Conservation (phyloP, 2,113 vertebrate genomes). For the Sphyrna mokarran region DNA sequence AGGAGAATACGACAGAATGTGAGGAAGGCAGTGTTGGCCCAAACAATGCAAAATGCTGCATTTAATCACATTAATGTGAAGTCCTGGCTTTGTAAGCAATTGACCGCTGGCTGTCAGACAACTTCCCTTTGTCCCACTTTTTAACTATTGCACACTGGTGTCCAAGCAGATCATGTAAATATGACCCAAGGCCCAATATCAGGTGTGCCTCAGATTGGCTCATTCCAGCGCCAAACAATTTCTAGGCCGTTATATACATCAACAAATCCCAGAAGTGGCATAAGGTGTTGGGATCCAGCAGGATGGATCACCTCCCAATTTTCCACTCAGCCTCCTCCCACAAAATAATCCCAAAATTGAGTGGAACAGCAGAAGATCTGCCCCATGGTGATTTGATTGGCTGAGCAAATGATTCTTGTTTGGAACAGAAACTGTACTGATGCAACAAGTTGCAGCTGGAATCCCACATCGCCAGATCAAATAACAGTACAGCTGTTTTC, state of each 20-base stretch:
- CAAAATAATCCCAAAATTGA: background rate
- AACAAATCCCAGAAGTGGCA: background rate
- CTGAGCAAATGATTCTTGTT: background rate
- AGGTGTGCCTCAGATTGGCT: background rate
- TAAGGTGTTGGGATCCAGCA: background rate
- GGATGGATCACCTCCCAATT: no score
- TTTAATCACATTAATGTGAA: no score
- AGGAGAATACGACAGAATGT: no score
- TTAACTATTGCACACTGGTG: no score
- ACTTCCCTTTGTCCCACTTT: no score
- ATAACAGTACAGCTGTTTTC: background rate
- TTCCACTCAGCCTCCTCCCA: no score
- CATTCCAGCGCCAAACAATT: background rate
- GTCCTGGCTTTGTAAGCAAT: no score
- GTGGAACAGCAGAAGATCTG: background rate
- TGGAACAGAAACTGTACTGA: background rate
- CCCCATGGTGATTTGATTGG: background rate
- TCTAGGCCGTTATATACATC: background rate
- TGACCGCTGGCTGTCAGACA: no score
- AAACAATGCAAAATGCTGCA: no score
- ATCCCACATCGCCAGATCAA: background rate
- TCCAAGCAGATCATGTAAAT: background rate
- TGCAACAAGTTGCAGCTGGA: background rate
- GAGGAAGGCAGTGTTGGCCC: no score
- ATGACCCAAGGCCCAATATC: background rate